Percentiles rank a stretch among this genome's conserved stretches.
These are phyloP conservation scores for Drosophila mimetica DNA, from an alignment of 2,888 invertebrate genomes.

Conservation along the genomic window DNA sequence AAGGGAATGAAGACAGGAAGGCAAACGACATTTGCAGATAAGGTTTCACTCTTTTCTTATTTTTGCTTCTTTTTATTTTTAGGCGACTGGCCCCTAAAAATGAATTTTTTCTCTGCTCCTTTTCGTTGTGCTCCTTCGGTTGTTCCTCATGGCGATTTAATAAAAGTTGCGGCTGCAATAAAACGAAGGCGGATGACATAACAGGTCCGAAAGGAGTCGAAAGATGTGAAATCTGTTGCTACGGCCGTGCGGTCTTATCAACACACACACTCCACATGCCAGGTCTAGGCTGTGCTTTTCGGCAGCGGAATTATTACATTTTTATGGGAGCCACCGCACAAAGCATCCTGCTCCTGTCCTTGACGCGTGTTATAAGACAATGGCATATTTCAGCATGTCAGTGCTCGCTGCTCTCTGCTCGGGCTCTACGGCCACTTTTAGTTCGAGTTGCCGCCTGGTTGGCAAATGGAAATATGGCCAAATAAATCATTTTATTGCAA, in stretches of 20 bases:
- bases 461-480: conserved; percentile 55
- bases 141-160: conserved; percentile 63
- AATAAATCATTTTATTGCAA: conserved; percentile 78
- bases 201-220: conserved; percentile 7
- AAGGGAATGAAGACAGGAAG: conserved; percentile 23
- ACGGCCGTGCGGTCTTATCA: conserved; percentile 58
- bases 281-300: conserved; percentile 28
- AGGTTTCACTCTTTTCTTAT: conserved; percentile 45
- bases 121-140: conserved; percentile 30
- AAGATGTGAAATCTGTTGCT: conserved; percentile 63
- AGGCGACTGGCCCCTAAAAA: no score
- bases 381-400: conserved; percentile 62
- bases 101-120: conserved; percentile 16
- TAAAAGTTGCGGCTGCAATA: conserved; percentile 77
- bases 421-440: conserved; percentile 23
- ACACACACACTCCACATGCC: conserved; percentile 51
- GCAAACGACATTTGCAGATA: conserved; percentile 71
- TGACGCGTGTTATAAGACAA: conserved; percentile 69
- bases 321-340: conserved; percentile 57
- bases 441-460: conserved; percentile 32
- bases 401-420: no score
- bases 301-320: conserved; percentile 71
- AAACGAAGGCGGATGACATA: conserved; percentile 50
- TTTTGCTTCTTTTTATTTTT: conserved; percentile 1
- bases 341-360: conserved; percentile 26